Percentiles rank a stretch among this genome's conserved stretches.
These are phyloP conservation scores for Drosophila triauraria DNA, from an alignment of 1,140 invertebrate genomes.

Conservation along the genomic window DNA sequence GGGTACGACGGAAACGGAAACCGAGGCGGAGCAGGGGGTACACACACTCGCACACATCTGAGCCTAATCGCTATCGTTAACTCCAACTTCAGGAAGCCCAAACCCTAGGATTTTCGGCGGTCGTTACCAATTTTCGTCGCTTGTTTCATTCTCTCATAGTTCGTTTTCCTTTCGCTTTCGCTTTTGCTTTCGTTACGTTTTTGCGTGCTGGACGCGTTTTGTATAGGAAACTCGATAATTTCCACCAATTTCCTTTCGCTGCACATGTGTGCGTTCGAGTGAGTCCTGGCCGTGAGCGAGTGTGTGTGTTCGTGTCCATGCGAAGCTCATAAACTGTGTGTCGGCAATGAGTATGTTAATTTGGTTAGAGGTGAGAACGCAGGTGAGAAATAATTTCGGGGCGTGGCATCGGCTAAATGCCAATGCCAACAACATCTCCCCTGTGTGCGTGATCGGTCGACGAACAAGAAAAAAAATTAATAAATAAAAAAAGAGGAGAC, in stretches of 20 bases:
- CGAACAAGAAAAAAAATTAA: neutral
- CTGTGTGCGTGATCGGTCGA: slow-evolving; percentile 32
- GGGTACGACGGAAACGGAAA: slow-evolving; percentile 52
- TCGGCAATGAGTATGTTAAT: slow-evolving; percentile 71
- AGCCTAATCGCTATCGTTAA: slow-evolving; percentile 67
- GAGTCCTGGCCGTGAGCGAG: neutral
- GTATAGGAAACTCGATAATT: slow-evolving; percentile 83
- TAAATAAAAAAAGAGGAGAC: slow-evolving; percentile 15
- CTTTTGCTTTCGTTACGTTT: slow-evolving; percentile 44
- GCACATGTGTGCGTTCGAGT: slow-evolving; percentile 12
- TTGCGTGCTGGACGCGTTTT: slow-evolving; percentile 79
- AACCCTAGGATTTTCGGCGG: slow-evolving; percentile 16
- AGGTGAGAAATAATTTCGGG: slow-evolving; percentile 55
- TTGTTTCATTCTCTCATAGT: slow-evolving; percentile 40
- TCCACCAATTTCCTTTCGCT: slow-evolving; percentile 78
- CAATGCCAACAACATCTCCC: slow-evolving; percentile 14
- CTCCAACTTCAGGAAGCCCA: slow-evolving; percentile 21
- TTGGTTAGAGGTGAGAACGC: slow-evolving; percentile 51
- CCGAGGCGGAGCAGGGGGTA: slow-evolving; percentile 15
- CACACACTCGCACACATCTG: slow-evolving; percentile 8
- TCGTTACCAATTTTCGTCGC: slow-evolving; percentile 42
- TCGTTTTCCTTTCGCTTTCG: slow-evolving; percentile 14
- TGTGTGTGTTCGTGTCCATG: slow-evolving; percentile 27
- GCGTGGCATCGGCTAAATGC: slow-evolving; percentile 45
- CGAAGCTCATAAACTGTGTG: slow-evolving; percentile 65